phyloP scores from a whole-genome alignment of 2,113 vertebrate species.

The Phalacrocorax brasilianus region DNA sequence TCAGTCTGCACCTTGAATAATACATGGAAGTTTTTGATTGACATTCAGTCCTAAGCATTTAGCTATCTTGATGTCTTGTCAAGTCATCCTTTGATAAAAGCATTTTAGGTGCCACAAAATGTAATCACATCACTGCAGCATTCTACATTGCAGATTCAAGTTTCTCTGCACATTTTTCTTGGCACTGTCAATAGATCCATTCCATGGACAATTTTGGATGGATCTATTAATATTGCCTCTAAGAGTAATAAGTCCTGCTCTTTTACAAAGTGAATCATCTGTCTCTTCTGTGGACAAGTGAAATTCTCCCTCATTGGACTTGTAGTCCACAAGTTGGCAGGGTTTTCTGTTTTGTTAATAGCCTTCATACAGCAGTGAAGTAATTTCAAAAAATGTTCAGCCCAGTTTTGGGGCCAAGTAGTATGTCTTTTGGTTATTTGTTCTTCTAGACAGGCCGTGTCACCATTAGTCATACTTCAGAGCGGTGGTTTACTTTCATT shows the following conservation, averaged over 20 bases:
- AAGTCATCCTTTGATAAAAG: conserved; percentile 61
- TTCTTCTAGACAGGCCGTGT: conserved; percentile 41
- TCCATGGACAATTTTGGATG: conserved; percentile 12
- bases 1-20: conserved; percentile 39
- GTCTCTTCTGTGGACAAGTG: conserved; percentile 13
- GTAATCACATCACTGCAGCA: conserved; percentile 41
- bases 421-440: conserved; percentile 51
- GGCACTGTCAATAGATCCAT: conserved; percentile 9
- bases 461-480: conserved; percentile 56
- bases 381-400: conserved; percentile 21
- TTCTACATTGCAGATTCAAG: conserved; percentile 45
- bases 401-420: conserved; percentile 43
- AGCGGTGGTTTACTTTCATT: conserved; percentile 59
- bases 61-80: conserved; percentile 52
- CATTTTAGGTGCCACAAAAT: conserved; percentile 43
- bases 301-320: conserved; percentile 19
- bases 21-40: conserved; percentile 42
- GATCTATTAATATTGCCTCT: conserved; percentile 44
- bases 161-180: conserved; percentile 51
- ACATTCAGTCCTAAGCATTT: conserved; percentile 36
- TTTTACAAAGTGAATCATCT: conserved; percentile 47
- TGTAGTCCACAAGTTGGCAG: conserved; percentile 4
- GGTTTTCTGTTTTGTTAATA: conserved; percentile 13
- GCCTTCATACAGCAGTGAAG: conserved; percentile 5
- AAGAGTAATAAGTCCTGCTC: conserved; percentile 24